These are phyloP conservation scores for Climacteris rufus DNA, from an alignment of 2,113 vertebrate species.

Conservation along the genomic window DNA sequence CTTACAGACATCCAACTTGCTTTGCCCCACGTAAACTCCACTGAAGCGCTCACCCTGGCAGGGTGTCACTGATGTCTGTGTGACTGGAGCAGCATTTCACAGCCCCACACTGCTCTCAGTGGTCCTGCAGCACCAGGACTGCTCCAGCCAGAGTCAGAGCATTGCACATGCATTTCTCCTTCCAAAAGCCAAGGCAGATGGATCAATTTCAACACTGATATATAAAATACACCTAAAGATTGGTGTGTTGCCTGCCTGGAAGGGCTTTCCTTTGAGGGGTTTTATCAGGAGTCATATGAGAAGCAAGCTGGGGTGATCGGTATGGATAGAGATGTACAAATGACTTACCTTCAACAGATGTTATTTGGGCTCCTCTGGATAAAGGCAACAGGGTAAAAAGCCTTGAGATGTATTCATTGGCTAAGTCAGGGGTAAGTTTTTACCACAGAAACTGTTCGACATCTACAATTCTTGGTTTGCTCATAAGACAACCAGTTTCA, in stretches of 20 bases:
- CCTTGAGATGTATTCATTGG: background rate
- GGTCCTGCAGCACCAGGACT: background rate
- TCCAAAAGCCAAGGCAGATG: background rate
- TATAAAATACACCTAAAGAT: background rate
- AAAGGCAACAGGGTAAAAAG: background rate
- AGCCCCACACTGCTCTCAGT: background rate
- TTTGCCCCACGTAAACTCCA: background rate
- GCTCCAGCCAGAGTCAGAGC: background rate
- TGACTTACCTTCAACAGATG: background rate
- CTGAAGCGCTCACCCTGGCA: accelerated
- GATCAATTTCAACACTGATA: background rate
- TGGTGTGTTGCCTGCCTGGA: background rate
- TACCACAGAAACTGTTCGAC: background rate
- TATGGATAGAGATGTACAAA: background rate
- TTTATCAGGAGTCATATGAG: background rate
- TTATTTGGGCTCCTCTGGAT: background rate
- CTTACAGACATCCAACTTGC: background rate
- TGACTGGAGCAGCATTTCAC: background rate
- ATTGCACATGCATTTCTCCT: background rate
- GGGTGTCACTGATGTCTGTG: accelerated
- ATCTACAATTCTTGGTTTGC: background rate
- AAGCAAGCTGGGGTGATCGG: background rate
- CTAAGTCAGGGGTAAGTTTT: background rate
- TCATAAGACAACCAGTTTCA: background rate
- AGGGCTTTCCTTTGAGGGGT: background rate